Conservation (phyloP, 2,113 vertebrate species). For the Lamprologus speciosus region DNA sequence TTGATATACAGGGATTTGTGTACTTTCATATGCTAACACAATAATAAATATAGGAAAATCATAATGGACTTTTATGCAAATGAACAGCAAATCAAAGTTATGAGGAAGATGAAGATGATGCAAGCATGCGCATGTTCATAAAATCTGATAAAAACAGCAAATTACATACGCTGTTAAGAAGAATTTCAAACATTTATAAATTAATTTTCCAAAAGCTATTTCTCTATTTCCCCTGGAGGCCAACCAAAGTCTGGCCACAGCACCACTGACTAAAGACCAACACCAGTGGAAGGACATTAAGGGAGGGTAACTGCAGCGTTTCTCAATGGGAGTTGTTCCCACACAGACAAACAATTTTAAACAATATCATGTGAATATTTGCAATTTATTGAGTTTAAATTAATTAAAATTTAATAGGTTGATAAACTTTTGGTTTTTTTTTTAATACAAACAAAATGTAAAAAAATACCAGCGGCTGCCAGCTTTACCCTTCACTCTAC, state of each 20-base stretch:
- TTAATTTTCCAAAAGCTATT: neutral
- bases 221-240: neutral
- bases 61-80: neutral
- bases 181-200: neutral
- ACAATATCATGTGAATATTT: neutral
- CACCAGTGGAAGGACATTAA: neutral
- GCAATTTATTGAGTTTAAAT: neutral
- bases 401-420: neutral
- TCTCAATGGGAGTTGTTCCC: neutral
- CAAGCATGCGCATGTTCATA: neutral
- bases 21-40: fast-evolving
- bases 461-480: neutral
- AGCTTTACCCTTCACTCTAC: neutral
- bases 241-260: neutral
- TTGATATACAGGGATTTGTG: neutral
- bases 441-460: fast-evolving
- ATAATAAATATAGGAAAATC: neutral
- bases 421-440: fast-evolving
- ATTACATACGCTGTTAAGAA: neutral
- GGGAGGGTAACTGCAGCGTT: neutral
- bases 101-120: neutral
- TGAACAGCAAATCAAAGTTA: neutral
- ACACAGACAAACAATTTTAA: neutral
- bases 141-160: neutral
- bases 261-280: neutral